A percentile compares a stretch with the other conserved stretches of the same genome.
Conservation (phyloP, 2,888 invertebrate genomes). For the Andrena fulva region DNA sequence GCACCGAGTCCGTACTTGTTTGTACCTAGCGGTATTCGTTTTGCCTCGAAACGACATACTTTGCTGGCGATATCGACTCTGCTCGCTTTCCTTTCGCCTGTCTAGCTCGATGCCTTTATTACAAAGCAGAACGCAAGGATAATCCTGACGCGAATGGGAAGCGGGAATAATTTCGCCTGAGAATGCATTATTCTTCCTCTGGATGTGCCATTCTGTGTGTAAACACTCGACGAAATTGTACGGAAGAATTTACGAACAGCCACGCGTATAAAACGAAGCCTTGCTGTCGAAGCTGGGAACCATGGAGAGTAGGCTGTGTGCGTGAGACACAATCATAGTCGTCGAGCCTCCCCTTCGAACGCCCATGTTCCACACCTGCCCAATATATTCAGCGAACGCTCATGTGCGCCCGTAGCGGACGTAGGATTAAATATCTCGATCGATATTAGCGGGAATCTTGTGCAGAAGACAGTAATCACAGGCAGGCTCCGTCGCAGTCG, state of each 20-base stretch:
- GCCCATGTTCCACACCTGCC: slow-evolving; percentile 8
- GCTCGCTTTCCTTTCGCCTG: slow-evolving; percentile 34
- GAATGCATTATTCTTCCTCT: no score
- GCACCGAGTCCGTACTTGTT: slow-evolving; percentile 62
- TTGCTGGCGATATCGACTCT: slow-evolving; percentile 44
- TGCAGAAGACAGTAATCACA: neutral
- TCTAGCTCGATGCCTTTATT: neutral
- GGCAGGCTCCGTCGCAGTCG: neutral
- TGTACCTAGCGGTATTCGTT: slow-evolving; percentile 67
- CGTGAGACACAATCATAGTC: slow-evolving; percentile 2
- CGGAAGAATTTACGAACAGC: no score
- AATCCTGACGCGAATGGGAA: no score
- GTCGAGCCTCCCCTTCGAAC: neutral
- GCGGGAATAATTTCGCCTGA: no score
- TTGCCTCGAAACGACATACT: slow-evolving; percentile 46
- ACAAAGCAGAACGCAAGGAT: neutral
- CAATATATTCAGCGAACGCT: neutral
- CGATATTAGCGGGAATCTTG: neutral
- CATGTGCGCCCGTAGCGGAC: neutral
- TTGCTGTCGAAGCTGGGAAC: neutral
- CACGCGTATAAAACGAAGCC: no score
- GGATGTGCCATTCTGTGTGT: no score
- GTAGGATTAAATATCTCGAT: neutral
- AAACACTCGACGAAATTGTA: no score
- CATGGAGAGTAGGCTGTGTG: neutral